Evolutionary conservation across 2,888 invertebrate genomes (phyloP).

Genomic region (Petrolisthes manimaculis): DNA sequence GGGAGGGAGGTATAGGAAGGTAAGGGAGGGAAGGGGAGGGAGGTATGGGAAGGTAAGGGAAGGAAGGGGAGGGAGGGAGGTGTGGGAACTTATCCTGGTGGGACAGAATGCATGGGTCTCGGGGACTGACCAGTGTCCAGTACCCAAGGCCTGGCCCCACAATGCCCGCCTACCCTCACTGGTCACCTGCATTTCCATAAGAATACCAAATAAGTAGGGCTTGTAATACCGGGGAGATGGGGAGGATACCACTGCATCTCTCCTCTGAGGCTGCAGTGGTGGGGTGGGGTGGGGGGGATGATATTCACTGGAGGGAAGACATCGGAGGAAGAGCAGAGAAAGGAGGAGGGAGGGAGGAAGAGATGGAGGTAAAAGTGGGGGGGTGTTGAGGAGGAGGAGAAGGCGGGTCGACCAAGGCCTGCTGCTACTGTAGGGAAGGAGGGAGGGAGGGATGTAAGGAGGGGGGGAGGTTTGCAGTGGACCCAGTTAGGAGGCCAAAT

Average conservation of each 20-base stretch:
- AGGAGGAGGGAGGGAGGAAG: slow-evolving; percentile 7
- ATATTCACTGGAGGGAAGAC: slow-evolving; percentile 4
- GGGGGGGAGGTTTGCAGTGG: slow-evolving; percentile 18
- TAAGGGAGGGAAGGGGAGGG: neutral
- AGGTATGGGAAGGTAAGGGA: neutral
- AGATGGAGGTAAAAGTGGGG: slow-evolving; percentile 8
- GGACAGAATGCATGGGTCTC: slow-evolving; percentile 26
- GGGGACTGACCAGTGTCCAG: slow-evolving; percentile 37
- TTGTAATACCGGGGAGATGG: slow-evolving; percentile 31
- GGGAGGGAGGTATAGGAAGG: neutral
- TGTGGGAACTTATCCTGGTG: slow-evolving; percentile 32
- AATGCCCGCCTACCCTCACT: slow-evolving; percentile 21
- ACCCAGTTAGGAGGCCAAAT: slow-evolving; percentile 23
- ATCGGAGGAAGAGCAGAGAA: neutral
- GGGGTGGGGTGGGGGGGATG: neutral
- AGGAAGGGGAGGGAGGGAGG: slow-evolving; percentile 6
- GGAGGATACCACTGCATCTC: slow-evolving; percentile 36
- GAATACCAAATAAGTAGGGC: slow-evolving; percentile 49
- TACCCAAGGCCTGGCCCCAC: slow-evolving; percentile 3
- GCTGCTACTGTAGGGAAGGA: neutral
- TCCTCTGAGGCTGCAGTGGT: slow-evolving; percentile 1
- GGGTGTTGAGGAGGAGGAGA: slow-evolving; percentile 9
- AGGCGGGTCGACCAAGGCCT: neutral
- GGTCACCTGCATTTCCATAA: slow-evolving; percentile 57
- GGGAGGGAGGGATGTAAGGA: neutral